Evolutionary conservation across 1,140 invertebrate species (phyloP).

Genomic region (Ganaspis sp.): DNA sequence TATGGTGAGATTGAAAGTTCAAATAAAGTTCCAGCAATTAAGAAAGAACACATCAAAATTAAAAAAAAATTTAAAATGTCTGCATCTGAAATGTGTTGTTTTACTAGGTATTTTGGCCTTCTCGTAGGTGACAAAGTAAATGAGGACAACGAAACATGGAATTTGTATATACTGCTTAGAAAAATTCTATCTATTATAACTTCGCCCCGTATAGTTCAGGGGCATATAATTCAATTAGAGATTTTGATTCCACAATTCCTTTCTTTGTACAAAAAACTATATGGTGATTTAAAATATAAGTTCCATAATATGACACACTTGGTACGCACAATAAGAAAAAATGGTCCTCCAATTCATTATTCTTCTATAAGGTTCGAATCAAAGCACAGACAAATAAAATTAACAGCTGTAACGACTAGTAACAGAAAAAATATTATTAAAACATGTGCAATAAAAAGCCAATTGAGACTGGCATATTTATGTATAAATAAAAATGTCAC

Average conservation of each 20-base stretch:
- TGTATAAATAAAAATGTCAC: not conserved
- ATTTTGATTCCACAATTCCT: conserved; percentile 18
- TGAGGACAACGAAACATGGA: conserved; percentile 32
- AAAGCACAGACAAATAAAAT: conserved; percentile 29
- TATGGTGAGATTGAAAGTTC: not conserved
- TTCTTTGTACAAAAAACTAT: conserved; percentile 37
- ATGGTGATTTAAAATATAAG: conserved; percentile 39
- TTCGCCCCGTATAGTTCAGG: conserved; percentile 31
- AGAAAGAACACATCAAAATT: conserved; percentile 25
- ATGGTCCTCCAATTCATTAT: conserved; percentile 23
- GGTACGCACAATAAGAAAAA: not conserved
- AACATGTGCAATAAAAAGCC: conserved; percentile 30
- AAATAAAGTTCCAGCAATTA: conserved; percentile 33
- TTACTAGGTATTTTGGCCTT: conserved; percentile 44
- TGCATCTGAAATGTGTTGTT: conserved; percentile 43
- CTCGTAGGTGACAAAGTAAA: conserved; percentile 41
- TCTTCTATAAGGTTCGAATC: conserved; percentile 26
- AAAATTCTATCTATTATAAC: conserved; percentile 38
- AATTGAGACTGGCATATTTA: conserved; percentile 35
- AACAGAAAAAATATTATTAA: conserved; percentile 32
- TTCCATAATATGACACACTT: conserved; percentile 44
- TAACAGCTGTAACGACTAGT: not conserved
- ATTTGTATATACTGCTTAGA: conserved; percentile 42
- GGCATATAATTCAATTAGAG: conserved; percentile 8
- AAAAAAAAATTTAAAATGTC: conserved; percentile 47